These are phyloP conservation scores for Sebastolobus altivelis DNA, from an alignment of 2,797 vertebrate genomes.

Conservation along the genomic window DNA sequence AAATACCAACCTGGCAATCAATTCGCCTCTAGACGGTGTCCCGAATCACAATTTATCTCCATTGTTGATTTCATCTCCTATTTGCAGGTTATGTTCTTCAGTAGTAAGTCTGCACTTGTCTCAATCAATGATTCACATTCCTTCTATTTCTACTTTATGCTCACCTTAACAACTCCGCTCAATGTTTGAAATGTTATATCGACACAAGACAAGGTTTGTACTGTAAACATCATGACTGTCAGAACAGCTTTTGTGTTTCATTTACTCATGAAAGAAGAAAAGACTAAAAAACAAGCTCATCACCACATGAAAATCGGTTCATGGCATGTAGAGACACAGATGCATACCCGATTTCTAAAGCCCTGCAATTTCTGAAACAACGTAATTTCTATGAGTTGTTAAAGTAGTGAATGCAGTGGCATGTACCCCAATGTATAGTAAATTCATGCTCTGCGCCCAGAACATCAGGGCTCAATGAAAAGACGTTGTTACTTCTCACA, in stretches of 20 bases:
- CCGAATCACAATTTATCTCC: slow-evolving; percentile 65
- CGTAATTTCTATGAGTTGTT: slow-evolving; percentile 8
- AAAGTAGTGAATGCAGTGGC: background rate
- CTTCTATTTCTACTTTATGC: slow-evolving; percentile 15
- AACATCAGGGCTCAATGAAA: slow-evolving; percentile 12
- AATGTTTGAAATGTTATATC: slow-evolving; percentile 9
- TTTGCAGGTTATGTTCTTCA: slow-evolving; percentile 48
- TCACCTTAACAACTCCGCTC: slow-evolving; percentile 3
- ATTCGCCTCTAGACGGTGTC: slow-evolving; percentile 58
- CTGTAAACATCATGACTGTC: background rate
- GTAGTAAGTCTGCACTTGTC: slow-evolving; percentile 39
- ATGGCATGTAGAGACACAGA: background rate
- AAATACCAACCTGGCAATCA: slow-evolving; percentile 78
- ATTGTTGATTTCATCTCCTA: slow-evolving; percentile 68
- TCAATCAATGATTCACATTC: slow-evolving; percentile 59
- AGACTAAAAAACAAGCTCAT: background rate
- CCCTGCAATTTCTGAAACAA: background rate
- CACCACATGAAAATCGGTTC: background rate
- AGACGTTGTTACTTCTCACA: background rate
- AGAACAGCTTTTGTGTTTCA: background rate
- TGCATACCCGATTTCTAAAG: background rate
- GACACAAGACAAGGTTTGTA: background rate
- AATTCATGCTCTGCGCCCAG: background rate
- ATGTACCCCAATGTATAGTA: background rate
- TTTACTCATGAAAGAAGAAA: background rate